phyloP scores from a whole-genome alignment of 2,797 vertebrate species.

The Melanotaenia parkinsoni region DNA sequence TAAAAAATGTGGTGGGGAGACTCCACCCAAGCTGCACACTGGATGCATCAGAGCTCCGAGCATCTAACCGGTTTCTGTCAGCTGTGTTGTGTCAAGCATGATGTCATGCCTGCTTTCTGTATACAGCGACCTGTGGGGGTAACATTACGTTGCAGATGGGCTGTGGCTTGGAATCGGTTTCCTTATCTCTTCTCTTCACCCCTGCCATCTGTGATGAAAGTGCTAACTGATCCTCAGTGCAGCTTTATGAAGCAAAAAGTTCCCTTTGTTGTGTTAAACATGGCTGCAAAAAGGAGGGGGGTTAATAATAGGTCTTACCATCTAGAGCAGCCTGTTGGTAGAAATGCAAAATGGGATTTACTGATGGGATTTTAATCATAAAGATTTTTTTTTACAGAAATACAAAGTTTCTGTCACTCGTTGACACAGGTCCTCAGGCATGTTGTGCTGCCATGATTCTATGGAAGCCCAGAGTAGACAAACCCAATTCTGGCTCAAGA shows the following conservation, averaged over 20 bases:
- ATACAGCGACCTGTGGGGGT: conserved; percentile 11
- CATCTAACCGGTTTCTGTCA: conserved; percentile 45
- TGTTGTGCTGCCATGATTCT: not conserved
- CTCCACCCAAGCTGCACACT: conserved; percentile 53
- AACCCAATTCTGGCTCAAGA: too few species aligned
- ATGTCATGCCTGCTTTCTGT: conserved; percentile 36
- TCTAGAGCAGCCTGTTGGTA: too few species aligned
- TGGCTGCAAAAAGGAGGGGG: too few species aligned
- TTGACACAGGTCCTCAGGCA: too few species aligned
- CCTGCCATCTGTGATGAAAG: conserved; percentile 60
- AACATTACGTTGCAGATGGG: conserved; percentile 21
- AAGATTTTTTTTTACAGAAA: too few species aligned
- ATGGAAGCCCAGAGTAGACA: not conserved
- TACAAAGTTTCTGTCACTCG: too few species aligned
- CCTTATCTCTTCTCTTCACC: conserved; percentile 21
- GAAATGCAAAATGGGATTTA: too few species aligned
- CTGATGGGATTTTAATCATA: too few species aligned
- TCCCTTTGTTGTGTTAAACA: not conserved
- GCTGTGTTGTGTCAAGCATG: conserved; percentile 45
- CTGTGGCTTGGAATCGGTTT: conserved; percentile 29
- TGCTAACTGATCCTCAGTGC: conserved; percentile 53
- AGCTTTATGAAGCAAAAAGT: not conserved
- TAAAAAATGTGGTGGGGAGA: conserved; percentile 15
- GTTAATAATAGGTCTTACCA: too few species aligned
- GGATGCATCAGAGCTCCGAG: not conserved